Percentiles rank a stretch among this genome's conserved stretches.
phyloP scores from a whole-genome alignment of 2,888 invertebrate genomes.

The Nomada lathburiana region DNA sequence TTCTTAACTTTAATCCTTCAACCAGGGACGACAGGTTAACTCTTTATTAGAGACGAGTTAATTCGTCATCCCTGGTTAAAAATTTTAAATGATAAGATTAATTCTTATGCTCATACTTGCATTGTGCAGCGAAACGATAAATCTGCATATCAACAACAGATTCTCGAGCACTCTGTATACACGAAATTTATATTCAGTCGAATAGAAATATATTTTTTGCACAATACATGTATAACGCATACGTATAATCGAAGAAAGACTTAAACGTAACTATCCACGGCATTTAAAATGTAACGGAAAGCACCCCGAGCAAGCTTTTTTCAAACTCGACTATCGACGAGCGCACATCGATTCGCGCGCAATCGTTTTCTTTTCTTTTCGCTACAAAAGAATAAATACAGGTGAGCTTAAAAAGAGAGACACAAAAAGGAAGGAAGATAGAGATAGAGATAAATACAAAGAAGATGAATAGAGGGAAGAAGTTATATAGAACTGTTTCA shows the following conservation, averaged over 20 bases:
- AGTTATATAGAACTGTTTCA: neutral
- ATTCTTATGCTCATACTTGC: too few species aligned
- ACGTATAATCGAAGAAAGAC: neutral
- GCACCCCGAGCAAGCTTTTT: constrained; percentile 29
- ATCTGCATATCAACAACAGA: too few species aligned
- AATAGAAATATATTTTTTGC: neutral
- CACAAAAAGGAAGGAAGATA: constrained; percentile 11
- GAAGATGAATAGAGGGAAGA: constrained; percentile 14
- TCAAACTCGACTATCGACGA: constrained; percentile 33
- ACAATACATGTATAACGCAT: neutral
- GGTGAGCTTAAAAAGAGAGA: constrained; percentile 27
- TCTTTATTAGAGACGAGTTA: too few species aligned
- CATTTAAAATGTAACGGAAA: constrained; percentile 13
- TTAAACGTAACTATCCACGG: constrained; percentile 5
- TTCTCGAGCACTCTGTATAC: too few species aligned
- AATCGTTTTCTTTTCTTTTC: constrained; percentile 12
- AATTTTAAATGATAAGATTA: too few species aligned
- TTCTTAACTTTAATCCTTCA: constrained; percentile 12
- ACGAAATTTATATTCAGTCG: neutral
- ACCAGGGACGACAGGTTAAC: too few species aligned
- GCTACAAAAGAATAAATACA: constrained; percentile 63
- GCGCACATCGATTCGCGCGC: constrained; percentile 41
- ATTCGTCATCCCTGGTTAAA: too few species aligned
- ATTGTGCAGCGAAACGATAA: too few species aligned
- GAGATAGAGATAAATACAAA: constrained; percentile 38